Conservation (phyloP, 30 jellyfish, hydroid and myxozoan genomes). For the Pelagia noctiluca region DNA sequence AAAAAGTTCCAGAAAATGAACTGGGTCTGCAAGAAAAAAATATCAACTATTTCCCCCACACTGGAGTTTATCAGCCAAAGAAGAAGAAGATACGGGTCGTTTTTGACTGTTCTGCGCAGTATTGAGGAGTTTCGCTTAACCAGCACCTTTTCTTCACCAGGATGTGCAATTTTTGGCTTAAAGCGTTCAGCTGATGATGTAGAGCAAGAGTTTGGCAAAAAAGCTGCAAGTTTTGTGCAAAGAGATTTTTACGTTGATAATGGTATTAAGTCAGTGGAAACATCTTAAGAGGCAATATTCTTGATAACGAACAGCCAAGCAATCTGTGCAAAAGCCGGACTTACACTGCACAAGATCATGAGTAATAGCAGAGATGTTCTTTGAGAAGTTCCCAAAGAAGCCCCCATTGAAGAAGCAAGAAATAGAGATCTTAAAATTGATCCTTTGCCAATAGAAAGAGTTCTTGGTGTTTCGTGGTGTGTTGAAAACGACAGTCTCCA, state of each 20-base stretch:
- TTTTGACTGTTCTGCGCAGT: constrained; percentile 40
- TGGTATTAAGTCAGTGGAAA: constrained; percentile 21
- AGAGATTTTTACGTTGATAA: constrained; percentile 40
- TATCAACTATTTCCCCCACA: constrained; percentile 40
- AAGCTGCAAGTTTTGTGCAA: constrained; percentile 24
- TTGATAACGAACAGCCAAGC: not conserved
- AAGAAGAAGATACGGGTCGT: constrained; percentile 50
- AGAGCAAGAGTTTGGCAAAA: constrained; percentile 16
- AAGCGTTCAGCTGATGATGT: constrained; percentile 22
- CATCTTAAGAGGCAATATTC: not conserved
- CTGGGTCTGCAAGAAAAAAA: constrained; percentile 21
- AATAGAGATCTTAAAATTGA: constrained; percentile 18
- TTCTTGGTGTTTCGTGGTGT: constrained; percentile 61
- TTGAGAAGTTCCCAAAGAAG: constrained; percentile 12
- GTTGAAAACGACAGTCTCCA: constrained; percentile 38
- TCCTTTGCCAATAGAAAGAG: constrained; percentile 33
- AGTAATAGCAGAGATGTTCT: constrained; percentile 41
- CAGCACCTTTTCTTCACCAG: constrained; percentile 23
- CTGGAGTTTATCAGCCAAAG: constrained; percentile 47
- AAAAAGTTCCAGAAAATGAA: constrained; percentile 21
- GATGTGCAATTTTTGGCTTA: constrained; percentile 36
- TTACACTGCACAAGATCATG: constrained; percentile 30
- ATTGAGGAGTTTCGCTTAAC: constrained; percentile 40
- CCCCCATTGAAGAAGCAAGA: constrained; percentile 10
- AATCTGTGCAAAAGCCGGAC: constrained; percentile 58